Evolutionary conservation across 2,113 vertebrate genomes (phyloP).

Genomic region (Carollia perspicillata): DNA sequence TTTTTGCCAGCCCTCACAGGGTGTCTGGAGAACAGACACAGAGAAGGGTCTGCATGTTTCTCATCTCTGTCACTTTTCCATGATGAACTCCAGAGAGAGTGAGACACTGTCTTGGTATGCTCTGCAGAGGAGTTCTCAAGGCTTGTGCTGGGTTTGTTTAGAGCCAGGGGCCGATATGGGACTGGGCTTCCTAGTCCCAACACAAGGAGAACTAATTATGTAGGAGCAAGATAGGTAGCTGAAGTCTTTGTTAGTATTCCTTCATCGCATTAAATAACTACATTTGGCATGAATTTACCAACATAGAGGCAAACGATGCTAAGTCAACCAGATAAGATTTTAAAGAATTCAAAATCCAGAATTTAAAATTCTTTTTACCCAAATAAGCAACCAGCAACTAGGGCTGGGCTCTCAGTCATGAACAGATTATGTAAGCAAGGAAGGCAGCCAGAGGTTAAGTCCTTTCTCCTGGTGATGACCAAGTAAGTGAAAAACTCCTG

Average conservation of each 20-base stretch:
- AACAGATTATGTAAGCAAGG: neutral
- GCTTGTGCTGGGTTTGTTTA: neutral
- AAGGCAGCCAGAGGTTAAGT: slow-evolving; percentile 31
- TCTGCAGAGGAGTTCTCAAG: neutral
- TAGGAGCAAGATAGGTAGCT: slow-evolving; percentile 24
- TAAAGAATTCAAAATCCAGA: neutral
- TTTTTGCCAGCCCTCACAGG: slow-evolving; percentile 45
- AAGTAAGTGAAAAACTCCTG: neutral
- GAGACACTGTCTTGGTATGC: slow-evolving; percentile 68
- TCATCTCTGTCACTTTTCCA: slow-evolving; percentile 41
- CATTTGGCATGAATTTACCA: slow-evolving; percentile 29
- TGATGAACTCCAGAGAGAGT: slow-evolving; percentile 32
- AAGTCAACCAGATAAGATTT: slow-evolving; percentile 50
- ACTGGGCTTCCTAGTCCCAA: neutral
- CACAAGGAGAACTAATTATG: neutral
- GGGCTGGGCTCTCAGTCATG: neutral
- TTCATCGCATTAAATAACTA: slow-evolving; percentile 39
- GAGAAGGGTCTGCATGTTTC: slow-evolving; percentile 41
- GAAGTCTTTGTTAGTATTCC: slow-evolving; percentile 12
- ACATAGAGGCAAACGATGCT: neutral
- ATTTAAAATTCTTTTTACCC: slow-evolving; percentile 25
- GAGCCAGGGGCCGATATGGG: neutral
- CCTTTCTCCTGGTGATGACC: neutral
- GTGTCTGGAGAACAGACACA: slow-evolving; percentile 15
- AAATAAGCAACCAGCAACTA: slow-evolving; percentile 21